These are phyloP conservation scores for Myotis daubentonii DNA, from an alignment of 2,797 vertebrate genomes.

Conservation along the genomic window DNA sequence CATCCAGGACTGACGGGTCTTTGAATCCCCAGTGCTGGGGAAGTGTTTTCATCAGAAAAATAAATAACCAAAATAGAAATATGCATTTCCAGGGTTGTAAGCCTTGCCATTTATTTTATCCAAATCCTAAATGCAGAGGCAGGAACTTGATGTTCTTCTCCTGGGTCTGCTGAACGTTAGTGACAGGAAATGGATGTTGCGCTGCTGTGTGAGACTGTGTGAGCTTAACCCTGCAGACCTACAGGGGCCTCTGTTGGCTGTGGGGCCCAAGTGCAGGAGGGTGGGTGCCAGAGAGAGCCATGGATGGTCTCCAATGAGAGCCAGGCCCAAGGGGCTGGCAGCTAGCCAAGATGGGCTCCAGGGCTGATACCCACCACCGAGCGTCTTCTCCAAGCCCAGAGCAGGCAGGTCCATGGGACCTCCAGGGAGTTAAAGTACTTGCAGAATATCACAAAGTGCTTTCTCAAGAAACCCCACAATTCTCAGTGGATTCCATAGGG, in stretches of 20 bases:
- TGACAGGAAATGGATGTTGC: background rate
- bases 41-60: conserved; percentile 57
- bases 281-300: background rate
- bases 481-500: background rate
- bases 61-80: conserved; percentile 61
- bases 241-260: background rate
- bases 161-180: background rate
- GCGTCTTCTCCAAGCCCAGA: background rate
- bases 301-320: background rate
- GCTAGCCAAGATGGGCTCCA: background rate
- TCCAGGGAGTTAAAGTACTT: background rate
- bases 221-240: background rate
- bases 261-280: accelerated
- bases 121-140: background rate
- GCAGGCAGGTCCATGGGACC: background rate
- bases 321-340: background rate
- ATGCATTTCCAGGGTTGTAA: conserved; percentile 37
- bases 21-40: background rate
- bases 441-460: background rate
- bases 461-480: background rate
- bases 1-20: background rate
- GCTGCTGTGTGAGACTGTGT: background rate
- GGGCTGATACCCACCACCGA: too few relatives aligned
- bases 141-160: background rate
- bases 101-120: background rate